Conservation (phyloP, 2,113 vertebrate species). For the Rhinichthys klamathensis region DNA sequence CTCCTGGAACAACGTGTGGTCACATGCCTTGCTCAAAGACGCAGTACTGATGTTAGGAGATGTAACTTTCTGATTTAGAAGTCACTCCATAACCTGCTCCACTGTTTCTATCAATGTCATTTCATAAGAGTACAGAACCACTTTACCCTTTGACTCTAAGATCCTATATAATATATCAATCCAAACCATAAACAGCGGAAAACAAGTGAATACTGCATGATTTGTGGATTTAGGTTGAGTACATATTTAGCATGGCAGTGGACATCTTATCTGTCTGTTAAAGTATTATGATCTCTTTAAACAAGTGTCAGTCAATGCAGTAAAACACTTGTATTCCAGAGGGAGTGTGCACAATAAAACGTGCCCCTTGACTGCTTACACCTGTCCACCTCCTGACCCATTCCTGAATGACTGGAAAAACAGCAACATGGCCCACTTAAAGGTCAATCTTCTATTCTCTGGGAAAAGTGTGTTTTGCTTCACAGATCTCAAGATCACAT, state of each 20-base stretch:
- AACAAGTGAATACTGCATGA: neutral
- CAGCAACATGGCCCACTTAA: neutral
- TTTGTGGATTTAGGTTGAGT: constrained; percentile 20
- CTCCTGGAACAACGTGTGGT: neutral
- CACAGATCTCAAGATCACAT: neutral
- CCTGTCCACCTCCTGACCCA: constrained; percentile 31
- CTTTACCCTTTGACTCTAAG: neutral
- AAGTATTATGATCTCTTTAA: constrained; percentile 33
- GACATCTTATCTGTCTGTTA: constrained; percentile 34
- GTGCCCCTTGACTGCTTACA: neutral
- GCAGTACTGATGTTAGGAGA: neutral
- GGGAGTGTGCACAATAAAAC: constrained; percentile 1
- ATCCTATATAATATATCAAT: neutral
- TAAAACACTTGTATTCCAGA: constrained; percentile 2
- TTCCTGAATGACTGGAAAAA: constrained; percentile 6
- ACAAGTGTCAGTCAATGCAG: constrained; percentile 19
- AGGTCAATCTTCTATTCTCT: constrained; percentile 17
- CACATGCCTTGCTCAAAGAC: neutral
- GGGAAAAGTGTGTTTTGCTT: neutral
- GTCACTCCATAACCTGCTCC: neutral
- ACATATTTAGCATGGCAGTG: constrained; percentile 2
- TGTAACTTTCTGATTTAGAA: neutral
- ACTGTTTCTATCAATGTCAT: neutral
- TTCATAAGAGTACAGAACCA: neutral
- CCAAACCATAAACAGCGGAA: neutral